Evolutionary conservation across 2,888 invertebrate species (phyloP), one percentile per base, ranked within the genome.

Genomic region (Schizaphis graminum): DNA sequence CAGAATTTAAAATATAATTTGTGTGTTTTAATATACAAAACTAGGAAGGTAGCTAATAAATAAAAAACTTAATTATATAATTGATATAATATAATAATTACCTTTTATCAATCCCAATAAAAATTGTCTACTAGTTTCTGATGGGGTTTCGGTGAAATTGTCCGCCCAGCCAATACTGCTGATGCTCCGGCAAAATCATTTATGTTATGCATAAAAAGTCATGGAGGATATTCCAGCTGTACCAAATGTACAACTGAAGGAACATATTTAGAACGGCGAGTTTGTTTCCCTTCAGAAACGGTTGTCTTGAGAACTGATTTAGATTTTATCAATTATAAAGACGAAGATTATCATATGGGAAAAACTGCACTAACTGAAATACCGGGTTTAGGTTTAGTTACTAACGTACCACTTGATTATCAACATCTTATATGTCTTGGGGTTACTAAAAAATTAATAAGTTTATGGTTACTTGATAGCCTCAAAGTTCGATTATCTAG

Each of bases 121-220:
- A n/a, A n/a, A n/a, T n/a, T n/a, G n/a, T n/a, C n/a, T n/a, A n/a
- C n/a, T n/a, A n/a, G n/a, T n/a, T n/a, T n/a, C n/a, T n/a, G n/a
- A n/a, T n/a, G n/a, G n/a, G n/a, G n/a, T n/a, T n/a, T n/a, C n/a
- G n/a, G n/a, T n/a, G n/a, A n/a, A n/a, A n/a, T n/a, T n/a, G n/a
- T n/a, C n/a, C n/a, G n/a, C n/a, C n/a, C n/a, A n/a, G n/a, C n/a
- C n/a, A n/a, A n/a, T n/a, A n/a, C n/a, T 77, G 95, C 95, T 95
- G 95, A 95, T 95, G 95, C 95, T 21, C 95, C 95, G 44, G 95
- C 95, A 26, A 95, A 94, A 94, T 92, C 95, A 28, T 95, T 94
- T 94, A 88, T 95, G n/a, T 94, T 87, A 88, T 91, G 94, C 89
- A 94, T 90, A 89, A 95, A 95, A 95, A 57, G 93, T 77, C 77